These are phyloP conservation scores for Brenthis ino DNA, from an alignment of 2,888 invertebrate species.

Conservation along the genomic window DNA sequence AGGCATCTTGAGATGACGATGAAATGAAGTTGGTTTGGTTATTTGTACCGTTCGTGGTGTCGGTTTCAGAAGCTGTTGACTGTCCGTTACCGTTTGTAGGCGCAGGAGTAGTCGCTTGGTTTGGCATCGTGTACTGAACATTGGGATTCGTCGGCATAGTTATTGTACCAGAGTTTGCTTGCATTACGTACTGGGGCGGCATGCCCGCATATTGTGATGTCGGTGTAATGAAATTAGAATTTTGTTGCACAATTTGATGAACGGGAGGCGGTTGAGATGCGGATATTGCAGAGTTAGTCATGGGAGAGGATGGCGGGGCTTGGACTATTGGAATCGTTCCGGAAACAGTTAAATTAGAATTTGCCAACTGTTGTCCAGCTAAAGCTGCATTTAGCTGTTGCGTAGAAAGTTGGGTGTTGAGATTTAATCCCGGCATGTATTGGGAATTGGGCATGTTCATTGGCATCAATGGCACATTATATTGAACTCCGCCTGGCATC, in stretches of 20 bases:
- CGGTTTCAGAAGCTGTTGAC: slow-evolving; percentile 55
- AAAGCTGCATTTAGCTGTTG: slow-evolving; percentile 74
- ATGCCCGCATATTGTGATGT: slow-evolving; percentile 66
- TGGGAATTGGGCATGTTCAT: slow-evolving; percentile 74
- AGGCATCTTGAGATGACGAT: slow-evolving; percentile 70
- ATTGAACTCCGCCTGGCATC: slow-evolving; percentile 71
- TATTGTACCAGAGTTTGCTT: slow-evolving; percentile 57
- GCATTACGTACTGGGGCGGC: slow-evolving; percentile 73
- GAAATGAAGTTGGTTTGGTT: slow-evolving; percentile 73
- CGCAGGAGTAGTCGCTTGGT: slow-evolving; percentile 51
- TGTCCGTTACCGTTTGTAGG: slow-evolving; percentile 64
- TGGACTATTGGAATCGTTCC: slow-evolving; percentile 73
- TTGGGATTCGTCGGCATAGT: slow-evolving; percentile 61
- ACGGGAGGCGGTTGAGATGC: slow-evolving; percentile 60
- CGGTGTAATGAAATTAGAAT: slow-evolving; percentile 62
- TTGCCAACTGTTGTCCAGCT: slow-evolving; percentile 64
- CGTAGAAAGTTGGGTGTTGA: slow-evolving; percentile 71
- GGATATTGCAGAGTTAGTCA: slow-evolving; percentile 57
- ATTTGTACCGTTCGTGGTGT: slow-evolving; percentile 55
- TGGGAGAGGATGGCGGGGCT: slow-evolving; percentile 62
- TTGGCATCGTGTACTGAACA: slow-evolving; percentile 65
- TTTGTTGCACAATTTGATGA: slow-evolving; percentile 67
- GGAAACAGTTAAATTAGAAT: slow-evolving; percentile 57
- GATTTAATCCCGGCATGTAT: slow-evolving; percentile 71
- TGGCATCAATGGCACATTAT: slow-evolving; percentile 72